These are phyloP conservation scores for Sceliomorpha sp. DNA, from an alignment of 2,888 invertebrate genomes.

Conservation along the genomic window DNA sequence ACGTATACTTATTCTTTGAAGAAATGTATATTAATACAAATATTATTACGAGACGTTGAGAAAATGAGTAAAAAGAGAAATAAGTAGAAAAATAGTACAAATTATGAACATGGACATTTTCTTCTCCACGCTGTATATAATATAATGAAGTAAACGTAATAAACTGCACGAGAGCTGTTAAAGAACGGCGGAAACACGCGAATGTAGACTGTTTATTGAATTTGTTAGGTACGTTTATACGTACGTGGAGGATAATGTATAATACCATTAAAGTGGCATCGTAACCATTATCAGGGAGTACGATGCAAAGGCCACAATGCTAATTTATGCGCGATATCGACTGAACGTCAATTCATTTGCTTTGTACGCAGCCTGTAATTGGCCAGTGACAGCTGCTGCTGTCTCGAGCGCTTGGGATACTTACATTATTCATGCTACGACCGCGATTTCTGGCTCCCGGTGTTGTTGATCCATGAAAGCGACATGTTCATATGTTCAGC, in stretches of 20 bases:
- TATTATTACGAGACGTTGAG: no score
- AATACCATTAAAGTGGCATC: conserved; percentile 49
- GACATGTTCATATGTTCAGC: conserved; percentile 33
- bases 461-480: conserved; percentile 48
- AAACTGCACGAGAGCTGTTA: no score
- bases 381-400: conserved; percentile 69
- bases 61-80: no score
- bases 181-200: no score
- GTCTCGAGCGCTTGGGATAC: conserved; percentile 57
- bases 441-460: conserved; percentile 54
- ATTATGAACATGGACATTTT: no score
- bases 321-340: conserved; percentile 66
- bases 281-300: conserved; percentile 48
- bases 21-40: no score
- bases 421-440: conserved; percentile 58
- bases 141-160: no score
- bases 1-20: no score
- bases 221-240: conserved; percentile 1
- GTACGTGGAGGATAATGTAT: conserved; percentile 27
- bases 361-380: conserved; percentile 65
- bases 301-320: conserved; percentile 63
- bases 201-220: no score
- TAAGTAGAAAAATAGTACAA: no score
- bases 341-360: conserved; percentile 66
- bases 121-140: no score